Evolutionary conservation across 2,797 vertebrate genomes (phyloP), one percentile per base, ranked within the genome.

Genomic region (Catharus ustulatus): DNA sequence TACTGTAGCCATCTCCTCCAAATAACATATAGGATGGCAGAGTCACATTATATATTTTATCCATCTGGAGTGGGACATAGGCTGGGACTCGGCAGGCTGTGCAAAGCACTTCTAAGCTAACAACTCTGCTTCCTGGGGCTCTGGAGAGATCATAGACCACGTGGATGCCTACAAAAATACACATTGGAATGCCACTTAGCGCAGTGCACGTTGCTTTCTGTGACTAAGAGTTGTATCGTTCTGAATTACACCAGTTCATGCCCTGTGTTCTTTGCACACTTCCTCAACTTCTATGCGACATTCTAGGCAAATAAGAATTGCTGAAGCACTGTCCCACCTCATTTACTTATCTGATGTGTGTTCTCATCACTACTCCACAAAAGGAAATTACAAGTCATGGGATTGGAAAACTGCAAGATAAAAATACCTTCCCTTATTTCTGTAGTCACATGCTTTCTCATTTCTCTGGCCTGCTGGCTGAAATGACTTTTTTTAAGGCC

Each of bases 1-100:
- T 98, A 11, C 73, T 43, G 95, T 97, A 99, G 8, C 98, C 98
- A 51, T 99, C 99, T 59, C 99, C 99, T 2, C 99, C 99, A 1
- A 13, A 96, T 68, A 97, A 97, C 62, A 99, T 73, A 71, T 98
- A 99, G 71, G 97, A 98, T 0, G 99, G 98, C 86, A 99, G 93
- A 76, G 98, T 97, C 83, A 99, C 97, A 1, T 97, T 98, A 67
- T 99, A 99, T 2, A 96, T 73, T 62, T 69, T 48, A 32, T 98
- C 89, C n/a, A 97, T 96, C 86, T 97, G 57, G 10, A 99, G 97
- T 0, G 98, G 97, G 54, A 98, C 82, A 1, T 99, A 99, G 27
- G 5, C 66, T 10, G 99, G 99, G 12, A 99, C 98, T 0, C 98
- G 97, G 48, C 99, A 99, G 6, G 93, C 58, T 0, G 98, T 99